Evolutionary conservation across 1,140 invertebrate genomes (phyloP).

Genomic region (Drosophila quadrilineata): DNA sequence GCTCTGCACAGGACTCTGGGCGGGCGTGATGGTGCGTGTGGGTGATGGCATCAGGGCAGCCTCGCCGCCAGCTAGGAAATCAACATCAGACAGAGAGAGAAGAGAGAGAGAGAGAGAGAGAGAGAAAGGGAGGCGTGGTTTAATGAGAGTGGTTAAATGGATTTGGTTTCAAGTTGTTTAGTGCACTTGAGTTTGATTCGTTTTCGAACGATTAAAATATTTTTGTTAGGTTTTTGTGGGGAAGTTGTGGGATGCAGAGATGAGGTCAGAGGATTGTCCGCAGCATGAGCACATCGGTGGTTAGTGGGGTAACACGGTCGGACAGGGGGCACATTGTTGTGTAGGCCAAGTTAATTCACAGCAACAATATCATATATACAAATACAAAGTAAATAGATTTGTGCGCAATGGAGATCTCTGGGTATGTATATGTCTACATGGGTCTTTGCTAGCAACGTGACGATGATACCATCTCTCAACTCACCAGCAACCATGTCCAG

Average conservation of each 20-base stretch:
- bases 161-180: conserved; percentile 63
- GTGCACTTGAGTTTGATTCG: conserved; percentile 60
- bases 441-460: conserved; percentile 21
- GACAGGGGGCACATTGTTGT: conserved; percentile 35
- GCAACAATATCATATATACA: conserved; percentile 40
- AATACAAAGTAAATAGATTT: conserved; percentile 40
- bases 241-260: neutral
- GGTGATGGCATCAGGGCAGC: conserved; percentile 83
- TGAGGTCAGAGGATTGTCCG: conserved; percentile 30
- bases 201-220: too few species aligned
- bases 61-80: conserved; percentile 74
- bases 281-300: conserved; percentile 34
- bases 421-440: conserved; percentile 15
- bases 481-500: conserved; percentile 86
- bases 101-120: conserved; percentile 48
- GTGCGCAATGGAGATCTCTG: conserved; percentile 18
- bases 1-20: conserved; percentile 69
- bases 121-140: conserved; percentile 68
- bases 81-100: conserved; percentile 5
- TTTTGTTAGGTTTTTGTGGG: conserved; percentile 16
- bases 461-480: conserved; percentile 32
- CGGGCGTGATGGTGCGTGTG: conserved; percentile 83
- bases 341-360: conserved; percentile 57
- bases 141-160: conserved; percentile 78
- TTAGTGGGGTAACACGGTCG: neutral